These are phyloP conservation scores for Cervus canadensis DNA, from an alignment of 2,113 vertebrate genomes.

Conservation along the genomic window DNA sequence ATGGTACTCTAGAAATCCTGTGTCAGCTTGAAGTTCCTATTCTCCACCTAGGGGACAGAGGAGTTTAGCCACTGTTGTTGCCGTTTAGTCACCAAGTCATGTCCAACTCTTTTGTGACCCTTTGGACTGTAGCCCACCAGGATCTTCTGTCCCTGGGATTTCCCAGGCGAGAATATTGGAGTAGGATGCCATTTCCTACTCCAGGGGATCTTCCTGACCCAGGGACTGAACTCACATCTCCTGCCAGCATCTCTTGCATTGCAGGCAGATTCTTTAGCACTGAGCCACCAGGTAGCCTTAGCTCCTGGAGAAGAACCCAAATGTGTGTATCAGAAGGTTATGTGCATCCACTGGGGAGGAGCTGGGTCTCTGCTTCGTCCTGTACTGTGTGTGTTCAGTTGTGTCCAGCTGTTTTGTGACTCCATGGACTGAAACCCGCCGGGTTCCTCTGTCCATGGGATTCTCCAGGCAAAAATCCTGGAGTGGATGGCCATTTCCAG, in stretches of 20 bases:
- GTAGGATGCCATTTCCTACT: background rate
- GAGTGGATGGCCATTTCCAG: background rate
- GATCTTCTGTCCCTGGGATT: background rate
- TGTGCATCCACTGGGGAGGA: background rate
- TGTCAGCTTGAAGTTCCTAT: background rate
- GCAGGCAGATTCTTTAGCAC: background rate
- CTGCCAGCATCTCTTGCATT: background rate
- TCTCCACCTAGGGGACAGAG: background rate
- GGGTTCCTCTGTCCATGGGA: background rate
- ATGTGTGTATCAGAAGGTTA: background rate
- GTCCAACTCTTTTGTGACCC: background rate
- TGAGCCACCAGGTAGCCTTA: background rate
- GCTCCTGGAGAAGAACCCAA: background rate
- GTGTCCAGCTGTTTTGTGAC: background rate
- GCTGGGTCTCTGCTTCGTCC: background rate
- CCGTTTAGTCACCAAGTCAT: background rate
- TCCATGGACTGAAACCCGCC: background rate
- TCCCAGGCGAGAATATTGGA: background rate
- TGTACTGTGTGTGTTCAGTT: accelerated
- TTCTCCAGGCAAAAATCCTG: background rate
- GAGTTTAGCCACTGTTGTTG: background rate
- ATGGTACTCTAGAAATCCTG: background rate
- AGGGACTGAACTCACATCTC: background rate
- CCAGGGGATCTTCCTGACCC: background rate
- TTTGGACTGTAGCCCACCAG: background rate